Conservation (phyloP, 2,888 invertebrate species). For the Brenthis ino region DNA sequence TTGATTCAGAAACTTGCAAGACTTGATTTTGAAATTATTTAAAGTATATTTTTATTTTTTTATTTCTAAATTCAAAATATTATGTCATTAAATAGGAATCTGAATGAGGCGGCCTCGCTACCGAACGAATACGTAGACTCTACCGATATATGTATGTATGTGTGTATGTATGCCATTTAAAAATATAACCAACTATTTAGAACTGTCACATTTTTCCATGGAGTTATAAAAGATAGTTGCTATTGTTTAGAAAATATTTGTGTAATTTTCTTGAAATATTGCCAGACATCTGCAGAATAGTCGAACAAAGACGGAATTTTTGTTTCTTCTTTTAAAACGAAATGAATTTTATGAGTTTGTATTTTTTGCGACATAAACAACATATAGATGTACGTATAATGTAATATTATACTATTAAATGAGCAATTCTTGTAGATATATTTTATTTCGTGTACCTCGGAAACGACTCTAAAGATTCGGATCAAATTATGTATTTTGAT, state of each 20-base stretch:
- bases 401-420: background rate
- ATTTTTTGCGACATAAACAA: background rate
- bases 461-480: too few species aligned
- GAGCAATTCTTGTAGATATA: too few species aligned
- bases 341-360: slow-evolving; percentile 7
- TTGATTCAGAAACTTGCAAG: too few species aligned
- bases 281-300: slow-evolving; percentile 1
- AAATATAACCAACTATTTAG: slow-evolving; percentile 15
- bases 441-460: too few species aligned
- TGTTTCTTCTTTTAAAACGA: slow-evolving; percentile 8
- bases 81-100: too few species aligned
- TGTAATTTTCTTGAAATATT: slow-evolving; percentile 22
- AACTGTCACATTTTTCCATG: slow-evolving; percentile 11
- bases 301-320: slow-evolving; percentile 14
- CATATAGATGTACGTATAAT: background rate
- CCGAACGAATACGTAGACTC: background rate
- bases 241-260: slow-evolving; percentile 23
- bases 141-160: background rate
- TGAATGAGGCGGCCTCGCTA: background rate
- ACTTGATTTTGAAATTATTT: too few species aligned
- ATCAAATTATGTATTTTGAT: too few species aligned
- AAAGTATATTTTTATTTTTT: too few species aligned
- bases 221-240: slow-evolving; percentile 5
- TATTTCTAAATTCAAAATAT: too few species aligned
- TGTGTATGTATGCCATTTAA: background rate